A percentile compares a stretch with the other conserved stretches of the same genome.
Conservation (phyloP, 2,113 vertebrate genomes). For the Paralichthys olivaceus region DNA sequence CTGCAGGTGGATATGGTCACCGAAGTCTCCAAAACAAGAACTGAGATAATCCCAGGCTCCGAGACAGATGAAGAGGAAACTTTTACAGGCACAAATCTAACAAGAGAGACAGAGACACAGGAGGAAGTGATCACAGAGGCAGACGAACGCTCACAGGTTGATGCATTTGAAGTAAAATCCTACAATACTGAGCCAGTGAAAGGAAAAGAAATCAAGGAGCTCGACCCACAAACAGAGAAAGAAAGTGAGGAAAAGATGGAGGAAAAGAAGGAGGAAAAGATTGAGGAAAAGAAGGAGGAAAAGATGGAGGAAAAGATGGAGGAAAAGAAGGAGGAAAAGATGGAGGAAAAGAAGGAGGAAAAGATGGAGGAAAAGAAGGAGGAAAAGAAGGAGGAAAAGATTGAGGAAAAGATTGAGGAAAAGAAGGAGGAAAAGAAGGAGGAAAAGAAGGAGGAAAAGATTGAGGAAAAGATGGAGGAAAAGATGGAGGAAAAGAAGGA, state of each 20-base stretch:
- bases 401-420: not conserved
- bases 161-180: conserved; percentile 9
- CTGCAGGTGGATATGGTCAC: conserved; percentile 1
- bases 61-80: conserved; percentile 22
- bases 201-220: conserved; percentile 11
- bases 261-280: not conserved
- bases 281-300: not conserved
- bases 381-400: not conserved
- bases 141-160: not conserved
- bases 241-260: conserved; percentile 3
- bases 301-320: not conserved
- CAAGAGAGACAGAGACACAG: conserved; percentile 7
- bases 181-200: conserved; percentile 3
- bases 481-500: not conserved
- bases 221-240: conserved; percentile 29
- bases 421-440: not conserved
- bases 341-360: not conserved
- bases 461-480: not conserved
- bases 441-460: not conserved
- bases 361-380: not conserved
- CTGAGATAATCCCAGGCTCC: conserved; percentile 11
- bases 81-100: not conserved
- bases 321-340: not conserved
- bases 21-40: conserved; percentile 13
- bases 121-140: not conserved